These are phyloP conservation scores for Carduelis carduelis DNA, from an alignment of 2,797 vertebrate genomes.

Conservation along the genomic window DNA sequence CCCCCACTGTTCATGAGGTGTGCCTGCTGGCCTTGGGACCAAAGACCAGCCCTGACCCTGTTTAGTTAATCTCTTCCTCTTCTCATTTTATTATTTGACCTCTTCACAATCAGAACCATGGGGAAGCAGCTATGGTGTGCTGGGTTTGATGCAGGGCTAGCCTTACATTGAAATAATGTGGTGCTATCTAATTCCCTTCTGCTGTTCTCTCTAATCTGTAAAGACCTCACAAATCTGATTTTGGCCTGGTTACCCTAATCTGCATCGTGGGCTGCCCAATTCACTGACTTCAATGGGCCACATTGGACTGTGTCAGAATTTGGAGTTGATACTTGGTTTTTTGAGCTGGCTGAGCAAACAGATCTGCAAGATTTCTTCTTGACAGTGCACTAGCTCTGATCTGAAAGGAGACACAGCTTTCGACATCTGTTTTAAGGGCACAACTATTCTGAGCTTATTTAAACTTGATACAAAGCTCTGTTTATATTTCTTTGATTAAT, in stretches of 20 bases:
- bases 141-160: not conserved
- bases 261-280: not conserved
- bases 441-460: conserved; percentile 29
- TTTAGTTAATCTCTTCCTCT: not conserved
- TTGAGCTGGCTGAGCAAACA: not conserved
- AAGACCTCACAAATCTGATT: conserved; percentile 22
- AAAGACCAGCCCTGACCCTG: not conserved
- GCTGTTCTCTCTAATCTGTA: not conserved
- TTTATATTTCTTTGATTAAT: conserved; percentile 63
- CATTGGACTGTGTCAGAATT: not conserved
- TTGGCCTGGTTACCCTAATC: not conserved
- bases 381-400: conserved; percentile 32
- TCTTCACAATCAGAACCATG: not conserved
- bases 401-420: conserved; percentile 38
- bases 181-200: not conserved
- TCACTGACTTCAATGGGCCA: not conserved
- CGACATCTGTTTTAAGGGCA: conserved; percentile 53
- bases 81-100: not conserved
- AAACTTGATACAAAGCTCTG: conserved; percentile 28
- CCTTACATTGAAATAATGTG: not conserved
- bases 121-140: not conserved
- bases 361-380: conserved; percentile 15
- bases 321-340: not conserved
- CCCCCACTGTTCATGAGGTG: accelerated
- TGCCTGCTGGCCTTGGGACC: not conserved